Percentiles rank a stretch among this genome's conserved stretches.
phyloP scores from a whole-genome alignment of 2,888 invertebrate genomes.

The Pogonocherus hispidulus region DNA sequence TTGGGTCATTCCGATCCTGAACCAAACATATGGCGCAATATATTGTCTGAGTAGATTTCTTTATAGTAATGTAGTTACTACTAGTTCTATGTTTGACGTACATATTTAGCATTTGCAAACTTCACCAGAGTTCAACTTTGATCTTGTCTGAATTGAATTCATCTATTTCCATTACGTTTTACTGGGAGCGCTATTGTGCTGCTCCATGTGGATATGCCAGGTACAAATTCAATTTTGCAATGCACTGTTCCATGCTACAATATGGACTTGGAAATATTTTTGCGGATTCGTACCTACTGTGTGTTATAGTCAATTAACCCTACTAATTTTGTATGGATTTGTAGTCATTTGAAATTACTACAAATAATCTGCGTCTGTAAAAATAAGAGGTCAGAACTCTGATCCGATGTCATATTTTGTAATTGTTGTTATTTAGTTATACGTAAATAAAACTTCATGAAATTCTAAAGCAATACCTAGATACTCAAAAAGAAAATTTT shows the following conservation, averaged over 20 bases:
- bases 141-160: slow-evolving; percentile 8
- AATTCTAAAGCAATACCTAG: too few relatives aligned
- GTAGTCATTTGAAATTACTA: too few relatives aligned
- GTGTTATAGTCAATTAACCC: too few relatives aligned
- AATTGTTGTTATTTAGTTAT: too few relatives aligned
- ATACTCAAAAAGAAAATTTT: too few relatives aligned
- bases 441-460: too few relatives aligned
- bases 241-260: not conserved
- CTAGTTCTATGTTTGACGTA: slow-evolving; percentile 5
- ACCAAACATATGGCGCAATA: not conserved
- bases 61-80: not conserved
- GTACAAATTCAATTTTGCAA: not conserved
- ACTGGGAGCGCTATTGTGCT: not conserved
- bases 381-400: too few relatives aligned
- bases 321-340: too few relatives aligned
- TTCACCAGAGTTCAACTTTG: slow-evolving; percentile 6
- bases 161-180: slow-evolving; percentile 4
- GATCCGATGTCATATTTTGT: too few relatives aligned
- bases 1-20: not conserved
- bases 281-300: too few relatives aligned
- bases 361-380: too few relatives aligned
- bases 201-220: not conserved
- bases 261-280: too few relatives aligned
- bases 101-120: slow-evolving; percentile 1
- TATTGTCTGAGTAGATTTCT: not conserved